Evolutionary conservation across 2,888 invertebrate species (phyloP), one percentile per base, ranked within the genome.

Genomic region (Dione vanillae): DNA sequence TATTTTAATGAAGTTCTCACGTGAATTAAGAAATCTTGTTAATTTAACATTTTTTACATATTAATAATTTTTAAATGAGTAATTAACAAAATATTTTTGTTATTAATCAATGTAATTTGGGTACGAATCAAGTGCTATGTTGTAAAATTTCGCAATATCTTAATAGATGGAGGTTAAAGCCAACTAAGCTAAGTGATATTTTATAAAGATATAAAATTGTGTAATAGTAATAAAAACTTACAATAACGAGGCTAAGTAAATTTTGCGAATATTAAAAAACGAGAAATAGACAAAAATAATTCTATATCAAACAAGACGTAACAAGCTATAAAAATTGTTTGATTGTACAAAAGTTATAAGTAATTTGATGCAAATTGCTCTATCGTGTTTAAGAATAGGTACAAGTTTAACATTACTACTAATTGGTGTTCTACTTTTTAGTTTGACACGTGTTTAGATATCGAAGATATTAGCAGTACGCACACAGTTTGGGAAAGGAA

Each of bases 391-490:
- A 51, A 37, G 71, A 75, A 74, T 74, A n/a, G n/a, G n/a, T n/a
- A 76, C 67, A 41, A 70, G 54, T 70, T 69, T 70, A 56, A 54
- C 69, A 70, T 54, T 52, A 65, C 5, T 61, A 65, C 59, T 71
- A 72, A 74, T 75, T 69, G 69, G 64, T 61, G 67, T 73, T 69
- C 66, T 54, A 69, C 19, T 70, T 66, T 72, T 52, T 41, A 41
- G 14, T 49, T 20, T 37, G 56, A 43, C 43, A 41, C 37, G 35
- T n/a, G 40, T 58, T 68, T 40, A 19, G 16, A 61, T 20, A 56
- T 56, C n/a, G 35, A 64, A 67, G 45, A 43, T 47, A 54, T 64
- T 35, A 54, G 45, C 37, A 43, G 45, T 52, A 52, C 27, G 19
- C 14, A 16, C 45, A 40, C 45, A 56, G 61, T 62, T 66, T 49